These are phyloP conservation scores for Porites divaricata DNA, from an alignment of 92 coral and sea anemone genomes.

Conservation along the genomic window DNA sequence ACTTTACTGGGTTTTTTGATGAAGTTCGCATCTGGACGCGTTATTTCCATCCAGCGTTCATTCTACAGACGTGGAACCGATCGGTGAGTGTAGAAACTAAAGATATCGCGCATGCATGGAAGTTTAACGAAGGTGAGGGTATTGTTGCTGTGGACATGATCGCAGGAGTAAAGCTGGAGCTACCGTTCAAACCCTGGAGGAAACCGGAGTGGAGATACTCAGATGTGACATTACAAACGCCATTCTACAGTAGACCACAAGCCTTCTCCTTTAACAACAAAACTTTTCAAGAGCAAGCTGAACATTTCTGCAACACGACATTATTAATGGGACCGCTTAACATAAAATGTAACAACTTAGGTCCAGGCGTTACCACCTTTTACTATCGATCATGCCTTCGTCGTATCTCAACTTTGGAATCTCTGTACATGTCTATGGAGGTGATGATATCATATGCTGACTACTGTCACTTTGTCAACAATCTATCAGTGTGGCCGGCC, in stretches of 20 bases:
- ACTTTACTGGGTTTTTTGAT: conserved; percentile 85
- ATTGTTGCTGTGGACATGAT: conserved; percentile 67
- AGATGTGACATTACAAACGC: conserved; percentile 69
- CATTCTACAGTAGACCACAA: conserved; percentile 69
- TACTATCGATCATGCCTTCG: conserved; percentile 87
- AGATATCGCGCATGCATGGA: conserved; percentile 89
- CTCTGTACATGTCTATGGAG: conserved; percentile 80
- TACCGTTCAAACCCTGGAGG: conserved; percentile 88
- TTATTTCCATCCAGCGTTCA: conserved; percentile 93
- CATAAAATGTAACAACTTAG: conserved; percentile 70
- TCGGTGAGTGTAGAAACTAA: conserved; percentile 75
- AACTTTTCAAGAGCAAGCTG: conserved; percentile 70
- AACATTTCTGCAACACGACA: conserved; percentile 69
- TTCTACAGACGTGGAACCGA: conserved; percentile 87
- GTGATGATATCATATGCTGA: conserved; percentile 84
- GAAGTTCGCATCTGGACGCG: conserved; percentile 96
- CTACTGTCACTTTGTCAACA: conserved; percentile 81
- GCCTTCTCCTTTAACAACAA: conserved; percentile 63
- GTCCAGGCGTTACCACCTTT: conserved; percentile 76
- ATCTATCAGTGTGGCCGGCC: conserved; percentile 87
- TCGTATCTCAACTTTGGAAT: conserved; percentile 69
- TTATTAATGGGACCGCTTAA: conserved; percentile 75
- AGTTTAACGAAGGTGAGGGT: conserved; percentile 96
- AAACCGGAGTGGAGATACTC: conserved; percentile 87
- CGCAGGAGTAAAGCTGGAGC: conserved; percentile 69